These are phyloP conservation scores for Ornithoptera priamus DNA, from an alignment of 2,888 invertebrate species.

Conservation along the genomic window DNA sequence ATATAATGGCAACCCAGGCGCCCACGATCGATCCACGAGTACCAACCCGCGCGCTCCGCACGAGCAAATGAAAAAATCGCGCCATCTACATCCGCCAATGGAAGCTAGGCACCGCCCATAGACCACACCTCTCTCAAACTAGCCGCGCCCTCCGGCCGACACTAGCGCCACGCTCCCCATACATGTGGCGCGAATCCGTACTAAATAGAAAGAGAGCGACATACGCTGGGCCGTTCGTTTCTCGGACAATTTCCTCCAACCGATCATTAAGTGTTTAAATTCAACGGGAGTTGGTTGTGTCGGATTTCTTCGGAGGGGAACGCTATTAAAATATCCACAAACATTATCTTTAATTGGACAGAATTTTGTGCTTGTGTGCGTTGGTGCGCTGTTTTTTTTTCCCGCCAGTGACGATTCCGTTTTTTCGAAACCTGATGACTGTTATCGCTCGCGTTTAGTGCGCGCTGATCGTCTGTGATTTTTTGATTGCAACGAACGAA, in stretches of 20 bases:
- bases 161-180: constrained; percentile 63
- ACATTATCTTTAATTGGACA: constrained; percentile 80
- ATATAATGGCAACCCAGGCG: constrained; percentile 75
- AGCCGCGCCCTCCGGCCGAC: constrained; percentile 52
- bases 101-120: constrained; percentile 46
- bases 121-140: constrained; percentile 52
- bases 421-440: constrained; percentile 75
- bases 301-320: constrained; percentile 78
- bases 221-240: constrained; percentile 72
- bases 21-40: constrained; percentile 71
- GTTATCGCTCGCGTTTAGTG: constrained; percentile 72
- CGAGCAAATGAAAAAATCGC: constrained; percentile 72
- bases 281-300: constrained; percentile 80
- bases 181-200: constrained; percentile 61
- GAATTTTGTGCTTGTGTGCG: constrained; percentile 77
- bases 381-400: constrained; percentile 57
- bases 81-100: constrained; percentile 59
- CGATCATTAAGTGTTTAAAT: constrained; percentile 80
- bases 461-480: constrained; percentile 63
- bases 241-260: constrained; percentile 80
- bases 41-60: constrained; percentile 70
- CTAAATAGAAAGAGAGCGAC: constrained; percentile 69
- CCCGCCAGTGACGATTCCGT: constrained; percentile 65
- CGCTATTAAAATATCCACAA: constrained; percentile 80
- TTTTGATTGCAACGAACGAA: constrained; percentile 33